These are phyloP conservation scores for Drosophila ironensis DNA, from an alignment of 1,140 invertebrate species.

Conservation along the genomic window DNA sequence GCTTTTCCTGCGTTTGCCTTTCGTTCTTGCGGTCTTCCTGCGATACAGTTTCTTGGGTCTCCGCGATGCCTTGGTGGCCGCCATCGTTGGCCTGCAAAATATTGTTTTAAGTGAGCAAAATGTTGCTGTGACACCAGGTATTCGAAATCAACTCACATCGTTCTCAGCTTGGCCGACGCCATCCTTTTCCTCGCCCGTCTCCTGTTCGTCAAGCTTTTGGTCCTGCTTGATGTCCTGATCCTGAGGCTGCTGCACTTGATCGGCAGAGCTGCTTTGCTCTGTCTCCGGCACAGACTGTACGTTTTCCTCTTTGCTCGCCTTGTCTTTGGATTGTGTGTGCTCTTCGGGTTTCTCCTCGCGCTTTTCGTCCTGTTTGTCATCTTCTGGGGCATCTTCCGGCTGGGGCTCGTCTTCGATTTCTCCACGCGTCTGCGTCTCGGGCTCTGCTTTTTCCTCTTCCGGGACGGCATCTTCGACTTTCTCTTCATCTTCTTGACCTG, in stretches of 20 bases:
- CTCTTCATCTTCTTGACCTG: slow-evolving; percentile 82
- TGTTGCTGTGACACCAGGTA: background rate
- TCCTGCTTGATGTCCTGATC: slow-evolving; percentile 75
- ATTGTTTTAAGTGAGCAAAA: background rate
- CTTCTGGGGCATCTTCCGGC: slow-evolving; percentile 63
- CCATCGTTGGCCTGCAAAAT: slow-evolving; percentile 78
- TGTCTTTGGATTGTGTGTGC: slow-evolving; percentile 87
- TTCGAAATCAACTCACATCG: slow-evolving; percentile 81
- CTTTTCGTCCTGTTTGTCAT: slow-evolving; percentile 47
- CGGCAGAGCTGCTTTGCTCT: slow-evolving; percentile 69
- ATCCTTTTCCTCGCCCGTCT: slow-evolving; percentile 84
- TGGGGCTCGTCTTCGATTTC: slow-evolving; percentile 59
- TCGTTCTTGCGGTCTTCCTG: slow-evolving; percentile 80
- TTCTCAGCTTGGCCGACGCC: slow-evolving; percentile 85
- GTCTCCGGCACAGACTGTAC: slow-evolving; percentile 84
- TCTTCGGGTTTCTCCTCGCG: slow-evolving; percentile 83
- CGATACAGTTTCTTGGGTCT: slow-evolving; percentile 82
- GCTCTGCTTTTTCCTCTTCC: slow-evolving; percentile 82
- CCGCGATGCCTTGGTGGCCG: slow-evolving; percentile 84
- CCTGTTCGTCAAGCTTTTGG: slow-evolving; percentile 77
- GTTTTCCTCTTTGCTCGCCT: slow-evolving; percentile 84
- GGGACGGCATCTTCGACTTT: slow-evolving; percentile 83
- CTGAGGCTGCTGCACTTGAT: slow-evolving; percentile 66
- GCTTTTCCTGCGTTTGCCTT: slow-evolving; percentile 67
- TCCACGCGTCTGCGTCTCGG: slow-evolving; percentile 76